These are phyloP conservation scores for Silurus aristotelis DNA, from an alignment of 2,797 vertebrate genomes.

Conservation along the genomic window DNA sequence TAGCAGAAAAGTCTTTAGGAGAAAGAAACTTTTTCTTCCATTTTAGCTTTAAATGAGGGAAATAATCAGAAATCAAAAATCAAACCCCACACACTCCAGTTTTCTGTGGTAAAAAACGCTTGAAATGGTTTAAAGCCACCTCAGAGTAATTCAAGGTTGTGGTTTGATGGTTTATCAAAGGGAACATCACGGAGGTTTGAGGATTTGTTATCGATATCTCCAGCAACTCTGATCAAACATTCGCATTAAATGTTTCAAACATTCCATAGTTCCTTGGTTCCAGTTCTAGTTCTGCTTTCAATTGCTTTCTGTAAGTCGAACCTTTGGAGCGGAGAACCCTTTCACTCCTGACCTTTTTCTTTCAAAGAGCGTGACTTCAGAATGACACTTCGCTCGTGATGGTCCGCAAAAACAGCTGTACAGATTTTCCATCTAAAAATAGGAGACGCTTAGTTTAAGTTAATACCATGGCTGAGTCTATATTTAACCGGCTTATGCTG, in stretches of 20 bases:
- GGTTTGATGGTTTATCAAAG: neutral
- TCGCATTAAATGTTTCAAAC: neutral
- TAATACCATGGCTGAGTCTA: conserved; percentile 50
- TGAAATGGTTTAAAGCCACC: neutral
- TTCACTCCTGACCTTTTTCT: neutral
- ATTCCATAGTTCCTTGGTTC: no score
- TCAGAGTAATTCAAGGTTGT: neutral
- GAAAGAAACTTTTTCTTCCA: no score
- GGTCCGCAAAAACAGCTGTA: conserved; percentile 57
- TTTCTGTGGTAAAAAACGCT: neutral
- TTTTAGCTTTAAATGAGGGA: no score
- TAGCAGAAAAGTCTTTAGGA: neutral
- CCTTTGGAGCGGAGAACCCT: neutral
- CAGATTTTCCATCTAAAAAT: conserved; percentile 57
- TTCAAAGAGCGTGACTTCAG: neutral
- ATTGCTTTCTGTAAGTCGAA: neutral
- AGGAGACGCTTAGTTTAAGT: conserved; percentile 56
- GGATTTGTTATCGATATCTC: neutral
- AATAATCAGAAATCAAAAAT: no score
- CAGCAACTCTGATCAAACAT: neutral
- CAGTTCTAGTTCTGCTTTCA: neutral
- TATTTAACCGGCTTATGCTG: conserved; percentile 45
- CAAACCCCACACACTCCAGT: no score
- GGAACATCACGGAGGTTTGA: neutral
- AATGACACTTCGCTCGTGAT: neutral